Evolutionary conservation across 37 sponge, comb jelly and placozoan genomes (phyloP), one percentile per base, ranked within the genome.

Genomic region (Diacarnus erythraeanus): DNA sequence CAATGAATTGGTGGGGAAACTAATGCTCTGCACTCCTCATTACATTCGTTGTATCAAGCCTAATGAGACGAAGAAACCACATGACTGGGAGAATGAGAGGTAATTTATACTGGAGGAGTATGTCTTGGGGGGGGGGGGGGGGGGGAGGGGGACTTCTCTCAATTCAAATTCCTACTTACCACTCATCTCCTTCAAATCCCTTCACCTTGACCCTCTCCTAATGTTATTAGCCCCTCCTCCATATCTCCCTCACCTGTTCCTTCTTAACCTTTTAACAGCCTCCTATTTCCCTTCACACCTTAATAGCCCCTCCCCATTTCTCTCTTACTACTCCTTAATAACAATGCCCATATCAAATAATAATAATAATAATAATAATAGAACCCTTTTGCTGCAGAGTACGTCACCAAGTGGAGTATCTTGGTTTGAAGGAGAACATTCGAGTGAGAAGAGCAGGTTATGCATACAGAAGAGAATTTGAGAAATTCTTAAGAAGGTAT

Each of bases 21-120:
- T 97, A 54, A 94, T 86, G 89, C 75, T 75, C 81, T 97, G 98
- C 58, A 94, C 95, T 27, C 95, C 98, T 21, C 95, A 95, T 81
- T 97, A 97, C 86, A 92, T 97, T 77, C 90, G 98, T 47, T 97
- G 98, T 72, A 92, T 97, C 88, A 97, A 97, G 63, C 98, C 98
- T 26, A 97, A 97, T 64, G 98, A 97, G 83, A 94, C 95, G 22
- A 97, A 97, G 76, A 88, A 67, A 71, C 67, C 98, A 20, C 95
- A 93, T 25, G 98, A 97, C 81, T 97, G 91, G 87, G 98, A 97
- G 66, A 83, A 88, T 39, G 93, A 92, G 79, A 92, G 96, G 96
- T 95, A 37, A 60, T 18, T 3, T 31, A 30, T 5, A 6, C 51
- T 15, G 10, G 51, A n/a, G n/a, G n/a, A n/a, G n/a, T n/a, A n/a